Evolutionary conservation across 2,888 invertebrate genomes (phyloP).

Genomic region (Eilema depressum): DNA sequence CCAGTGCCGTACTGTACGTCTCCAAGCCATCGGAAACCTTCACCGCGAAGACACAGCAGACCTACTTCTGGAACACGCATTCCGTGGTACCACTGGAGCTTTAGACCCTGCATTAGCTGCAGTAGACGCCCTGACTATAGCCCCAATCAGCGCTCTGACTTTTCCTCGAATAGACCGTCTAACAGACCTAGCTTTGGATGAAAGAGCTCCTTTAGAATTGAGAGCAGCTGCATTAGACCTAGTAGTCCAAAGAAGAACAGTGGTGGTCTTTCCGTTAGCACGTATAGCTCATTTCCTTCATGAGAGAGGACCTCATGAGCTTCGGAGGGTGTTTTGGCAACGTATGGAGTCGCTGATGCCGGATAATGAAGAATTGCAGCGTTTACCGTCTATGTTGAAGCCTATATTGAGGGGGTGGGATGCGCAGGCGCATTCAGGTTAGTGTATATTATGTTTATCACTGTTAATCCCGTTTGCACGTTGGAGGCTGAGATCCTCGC

Average conservation of each 20-base stretch:
- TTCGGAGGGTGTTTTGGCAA: conserved; percentile 71
- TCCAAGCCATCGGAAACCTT: conserved; percentile 69
- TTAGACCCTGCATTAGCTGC: conserved; percentile 48
- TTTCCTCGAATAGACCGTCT: conserved; percentile 43
- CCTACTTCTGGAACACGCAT: conserved; percentile 59
- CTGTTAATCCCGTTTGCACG: too few species aligned
- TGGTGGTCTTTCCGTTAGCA: conserved; percentile 49
- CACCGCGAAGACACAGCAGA: conserved; percentile 59
- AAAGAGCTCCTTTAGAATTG: conserved; percentile 51
- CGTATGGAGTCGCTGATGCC: conserved; percentile 56
- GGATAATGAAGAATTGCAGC: conserved; percentile 40
- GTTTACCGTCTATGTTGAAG: conserved; percentile 49
- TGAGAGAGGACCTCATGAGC: conserved; percentile 57
- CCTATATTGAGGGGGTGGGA: conserved; percentile 53
- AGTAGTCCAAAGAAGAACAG: conserved; percentile 45
- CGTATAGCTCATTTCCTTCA: conserved; percentile 46
- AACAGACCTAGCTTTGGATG: conserved; percentile 44
- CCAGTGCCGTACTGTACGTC: conserved; percentile 53
- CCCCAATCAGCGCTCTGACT: conserved; percentile 33
- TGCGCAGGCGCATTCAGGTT: conserved; percentile 50
- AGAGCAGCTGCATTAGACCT: conserved; percentile 68
- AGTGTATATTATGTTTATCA: neutral
- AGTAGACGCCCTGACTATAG: conserved; percentile 41
- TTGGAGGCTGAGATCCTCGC: too few species aligned
- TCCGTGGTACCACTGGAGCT: conserved; percentile 35